Conservation (phyloP, 2,888 invertebrate genomes). For the Agrypnus murinus region DNA sequence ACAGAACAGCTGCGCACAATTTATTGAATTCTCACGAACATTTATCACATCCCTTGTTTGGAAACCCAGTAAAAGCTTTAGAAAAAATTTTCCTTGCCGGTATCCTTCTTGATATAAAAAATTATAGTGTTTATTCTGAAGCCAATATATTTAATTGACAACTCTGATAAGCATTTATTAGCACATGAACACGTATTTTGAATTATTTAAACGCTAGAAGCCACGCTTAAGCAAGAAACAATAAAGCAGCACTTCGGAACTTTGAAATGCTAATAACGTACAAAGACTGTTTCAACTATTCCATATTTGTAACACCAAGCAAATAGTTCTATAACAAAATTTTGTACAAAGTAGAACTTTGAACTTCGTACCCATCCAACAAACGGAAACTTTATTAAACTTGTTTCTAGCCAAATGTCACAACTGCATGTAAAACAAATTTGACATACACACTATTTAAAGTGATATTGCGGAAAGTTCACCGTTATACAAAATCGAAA, state of each 20-base stretch:
- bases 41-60: slow-evolving; percentile 24
- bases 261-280: slow-evolving; percentile 22
- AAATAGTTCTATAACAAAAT: slow-evolving; percentile 6
- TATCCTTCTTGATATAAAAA: not conserved
- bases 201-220: not conserved
- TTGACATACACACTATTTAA: too few species aligned
- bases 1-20: slow-evolving; percentile 26
- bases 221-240: not conserved
- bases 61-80: slow-evolving; percentile 7
- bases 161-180: not conserved
- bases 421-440: too few species aligned
- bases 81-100: not conserved
- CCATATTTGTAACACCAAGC: not conserved
- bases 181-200: not conserved
- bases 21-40: slow-evolving; percentile 33
- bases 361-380: too few species aligned
- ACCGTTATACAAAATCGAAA: too few species aligned
- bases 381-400: too few species aligned
- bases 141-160: not conserved
- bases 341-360: slow-evolving; percentile 9
- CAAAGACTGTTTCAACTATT: not conserved
- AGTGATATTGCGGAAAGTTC: too few species aligned
- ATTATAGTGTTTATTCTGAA: not conserved
- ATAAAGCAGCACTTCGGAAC: not conserved
- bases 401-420: too few species aligned